A percentile compares a stretch with the other conserved stretches of the same genome.
Conservation (phyloP, 2,797 vertebrate species). For the Dendrocincla fuliginosa region DNA sequence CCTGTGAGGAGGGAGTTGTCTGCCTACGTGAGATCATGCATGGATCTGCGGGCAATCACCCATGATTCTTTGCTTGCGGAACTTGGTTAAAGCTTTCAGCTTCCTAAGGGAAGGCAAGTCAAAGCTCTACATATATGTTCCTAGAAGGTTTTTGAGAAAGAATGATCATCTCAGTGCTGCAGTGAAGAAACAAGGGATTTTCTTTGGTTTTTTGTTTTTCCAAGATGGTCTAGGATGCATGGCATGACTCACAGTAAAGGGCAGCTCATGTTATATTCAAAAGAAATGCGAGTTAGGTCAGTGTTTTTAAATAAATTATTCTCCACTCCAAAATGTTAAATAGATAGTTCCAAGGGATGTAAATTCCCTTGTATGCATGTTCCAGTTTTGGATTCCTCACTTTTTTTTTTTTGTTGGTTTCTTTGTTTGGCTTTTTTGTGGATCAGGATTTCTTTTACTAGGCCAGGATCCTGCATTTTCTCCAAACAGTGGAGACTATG, state of each 20-base stretch:
- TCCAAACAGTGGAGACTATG: neutral
- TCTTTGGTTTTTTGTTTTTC: neutral
- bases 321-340: neutral
- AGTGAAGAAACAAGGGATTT: neutral
- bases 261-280: neutral
- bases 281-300: neutral
- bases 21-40: neutral
- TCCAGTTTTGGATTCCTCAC: neutral
- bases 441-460: neutral
- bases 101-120: neutral
- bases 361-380: neutral
- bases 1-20: fast-evolving
- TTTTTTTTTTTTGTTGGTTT: neutral
- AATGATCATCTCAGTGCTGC: neutral
- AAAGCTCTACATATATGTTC: neutral
- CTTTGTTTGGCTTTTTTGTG: neutral
- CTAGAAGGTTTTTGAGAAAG: neutral
- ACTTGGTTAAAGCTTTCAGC: neutral
- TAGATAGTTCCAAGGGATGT: neutral
- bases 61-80: neutral
- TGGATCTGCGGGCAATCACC: neutral
- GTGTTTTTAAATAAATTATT: neutral
- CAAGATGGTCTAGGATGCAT: neutral
- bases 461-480: neutral
- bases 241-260: neutral